A percentile compares a stretch with the other conserved stretches of the same genome.
These are phyloP conservation scores for Ethmia dodecea DNA, from an alignment of 2,888 invertebrate species.

Conservation along the genomic window DNA sequence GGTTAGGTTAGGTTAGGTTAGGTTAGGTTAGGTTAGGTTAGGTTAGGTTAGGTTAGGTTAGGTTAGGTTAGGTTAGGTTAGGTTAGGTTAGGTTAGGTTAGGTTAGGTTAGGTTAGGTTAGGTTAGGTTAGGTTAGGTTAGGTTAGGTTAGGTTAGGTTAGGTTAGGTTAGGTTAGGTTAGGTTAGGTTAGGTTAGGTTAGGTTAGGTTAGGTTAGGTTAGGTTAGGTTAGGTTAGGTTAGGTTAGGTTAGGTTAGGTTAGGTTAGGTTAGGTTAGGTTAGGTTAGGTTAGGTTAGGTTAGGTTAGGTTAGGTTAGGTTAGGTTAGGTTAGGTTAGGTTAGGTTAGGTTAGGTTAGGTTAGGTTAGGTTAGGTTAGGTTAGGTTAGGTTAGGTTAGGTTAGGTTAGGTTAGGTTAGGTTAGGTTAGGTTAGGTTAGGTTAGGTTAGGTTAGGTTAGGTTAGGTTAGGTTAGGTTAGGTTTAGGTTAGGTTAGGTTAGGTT, in stretches of 20 bases:
- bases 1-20: slow-evolving; percentile 14
- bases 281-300: slow-evolving; percentile 11
- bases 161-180: slow-evolving; percentile 21
- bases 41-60: too few relatives aligned
- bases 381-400: slow-evolving; percentile 22
- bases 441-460: slow-evolving; percentile 22
- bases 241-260: slow-evolving; percentile 24
- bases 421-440: slow-evolving; percentile 21
- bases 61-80: slow-evolving; percentile 16
- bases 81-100: slow-evolving; percentile 21
- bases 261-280: slow-evolving; percentile 18
- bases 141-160: slow-evolving; percentile 18
- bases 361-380: slow-evolving; percentile 24
- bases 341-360: slow-evolving; percentile 20
- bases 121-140: slow-evolving; percentile 20
- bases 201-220: slow-evolving; percentile 12
- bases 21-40: slow-evolving; percentile 13
- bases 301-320: slow-evolving; percentile 13
- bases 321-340: slow-evolving; percentile 16
- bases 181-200: slow-evolving; percentile 20
- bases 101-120: slow-evolving; percentile 23
- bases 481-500: slow-evolving; percentile 22
- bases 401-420: slow-evolving; percentile 17
- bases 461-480: slow-evolving; percentile 26
- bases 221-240: slow-evolving; percentile 10